Evolutionary conservation across 2,888 invertebrate species (phyloP), one percentile per base, ranked within the genome.

Genomic region (Temnothorax rugatulus): DNA sequence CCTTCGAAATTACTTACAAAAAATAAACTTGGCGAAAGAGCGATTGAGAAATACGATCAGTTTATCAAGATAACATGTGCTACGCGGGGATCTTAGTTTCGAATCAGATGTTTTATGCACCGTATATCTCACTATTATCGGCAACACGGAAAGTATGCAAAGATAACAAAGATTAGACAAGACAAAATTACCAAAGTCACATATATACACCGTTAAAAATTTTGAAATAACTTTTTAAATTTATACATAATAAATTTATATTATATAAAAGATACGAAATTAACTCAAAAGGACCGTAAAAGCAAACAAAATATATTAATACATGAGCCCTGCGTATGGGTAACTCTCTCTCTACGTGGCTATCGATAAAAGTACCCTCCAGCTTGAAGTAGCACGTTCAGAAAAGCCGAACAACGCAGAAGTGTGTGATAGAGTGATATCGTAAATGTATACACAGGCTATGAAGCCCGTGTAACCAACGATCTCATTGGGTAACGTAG

Each of bases 381-480:
- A 41, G 79, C 50, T 77, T 59, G 85, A 84, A 75, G 86, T 86
- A 82, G 79, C 86, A 89, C 79, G 82, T 84, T 63, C 75, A 63
- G 84, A 82, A 86, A 84, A 79, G 75, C 73, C 50, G 71, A 77
- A 79, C 73, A 81, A 83, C 82, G 68, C 79, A 79, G 41, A 84
- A 63, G 68, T 82, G 81, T 64, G 66, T 47, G 83, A 85, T 84
- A 83, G 66, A 52, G 82, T 82, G 82, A 77, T 84, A 85, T 84
- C 88, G 63, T 90, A 90, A 90, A 89, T 77, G 85, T 84, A 86
- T 84, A 89, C 84, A 83, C 85, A 83, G 83, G 66, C 83, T 86
- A 86, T 77, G 83, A 84, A 90, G 83, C 71, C 83, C 69, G 83
- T 82, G 83, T 85, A 85, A 86, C 86, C 84, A 84, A 79, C 84